Base-by-base conservation (phyloP, 2,113 vertebrate genomes). In the Pithys albifrons region DNA sequence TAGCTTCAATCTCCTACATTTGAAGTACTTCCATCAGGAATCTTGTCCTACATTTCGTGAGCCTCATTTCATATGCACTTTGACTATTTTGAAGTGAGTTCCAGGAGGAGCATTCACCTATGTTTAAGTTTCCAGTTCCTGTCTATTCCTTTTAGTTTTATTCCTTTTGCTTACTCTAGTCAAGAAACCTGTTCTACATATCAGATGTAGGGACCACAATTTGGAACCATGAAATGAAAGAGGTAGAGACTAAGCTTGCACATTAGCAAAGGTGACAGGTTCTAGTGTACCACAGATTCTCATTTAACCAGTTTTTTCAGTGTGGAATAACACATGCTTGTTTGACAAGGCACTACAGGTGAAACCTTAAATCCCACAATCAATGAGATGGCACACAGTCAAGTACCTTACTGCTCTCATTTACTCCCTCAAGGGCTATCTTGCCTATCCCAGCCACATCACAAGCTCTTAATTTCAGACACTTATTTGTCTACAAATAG, bases 251-350 rank as follows among this genome's bases (percentile, higher is more conserved):
- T 29, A 72, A 67, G 61, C 14, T 6, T 54, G 31, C 41, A 72
- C 25, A 69, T 59, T 15, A 79, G 37, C n/a, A 70, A 88, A 88
- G 46, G 70, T 4, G 8, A 64, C 1, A 51, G n/a, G 85, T 19
- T 9, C 49, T 7, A 41, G 31, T 1, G 0, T 25, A 69, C 13
- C 55, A 61, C 14, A 72, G 41, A 43, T 62, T 54, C 41, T 77
- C 24, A 79, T 65, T 66, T 49, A 72, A 78, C 7, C 1, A 0
- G 41, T 41, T 65, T 51, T 43, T 71, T 5, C 61, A 69, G 58
- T 0, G 0, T 69, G 49, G 35, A 76, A 62, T 49, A 82, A 54
- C 9, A 16, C 0, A 0, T 39, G 49, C 6, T 39, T 70, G 20
- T 49, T 79, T 83, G 54, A 43, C 39, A 77, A 59, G 24, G n/a